Evolutionary conservation across 2,113 vertebrate genomes (phyloP).

Genomic region (Abramis brama): DNA sequence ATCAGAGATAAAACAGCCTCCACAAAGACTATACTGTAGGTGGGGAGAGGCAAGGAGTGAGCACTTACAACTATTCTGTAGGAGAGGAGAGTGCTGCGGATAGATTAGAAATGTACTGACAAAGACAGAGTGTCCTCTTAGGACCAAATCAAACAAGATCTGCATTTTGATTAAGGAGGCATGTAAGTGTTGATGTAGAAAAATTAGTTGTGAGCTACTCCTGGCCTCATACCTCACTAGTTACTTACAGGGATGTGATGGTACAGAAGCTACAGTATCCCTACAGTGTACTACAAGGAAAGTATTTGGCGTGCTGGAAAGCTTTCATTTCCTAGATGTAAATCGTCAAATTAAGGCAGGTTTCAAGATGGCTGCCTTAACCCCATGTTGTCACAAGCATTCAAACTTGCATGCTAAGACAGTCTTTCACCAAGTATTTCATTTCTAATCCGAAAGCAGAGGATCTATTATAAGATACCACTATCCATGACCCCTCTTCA

Average conservation of each 20-base stretch:
- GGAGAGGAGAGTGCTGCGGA: neutral
- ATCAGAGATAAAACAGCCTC: constrained; percentile 75
- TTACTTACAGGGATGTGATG: constrained; percentile 2
- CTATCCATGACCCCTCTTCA: constrained; percentile 42
- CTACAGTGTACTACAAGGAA: neutral
- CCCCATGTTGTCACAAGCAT: constrained; percentile 4
- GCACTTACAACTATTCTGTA: constrained; percentile 38
- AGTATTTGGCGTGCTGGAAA: neutral
- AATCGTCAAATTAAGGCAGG: constrained; percentile 2
- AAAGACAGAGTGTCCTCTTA: constrained; percentile 50
- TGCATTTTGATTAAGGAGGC: constrained; percentile 34
- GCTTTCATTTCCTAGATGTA: constrained; percentile 4
- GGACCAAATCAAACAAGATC: constrained; percentile 49
- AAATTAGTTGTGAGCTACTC: constrained; percentile 35
- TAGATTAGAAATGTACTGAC: constrained; percentile 35
- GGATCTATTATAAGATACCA: constrained; percentile 41
- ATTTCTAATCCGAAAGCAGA: constrained; percentile 1
- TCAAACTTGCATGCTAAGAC: constrained; percentile 16
- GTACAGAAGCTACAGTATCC: neutral
- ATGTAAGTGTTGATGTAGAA: constrained; percentile 62
- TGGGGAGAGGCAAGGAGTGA: constrained; percentile 20
- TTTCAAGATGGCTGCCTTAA: constrained; percentile 13
- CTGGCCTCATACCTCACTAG: constrained; percentile 8
- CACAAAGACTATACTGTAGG: constrained; percentile 37
- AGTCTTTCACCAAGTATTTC: constrained; percentile 13